Evolutionary conservation across 37 sponge, comb jelly and placozoan species (phyloP).

Genomic region (Spongilla lacustris): DNA sequence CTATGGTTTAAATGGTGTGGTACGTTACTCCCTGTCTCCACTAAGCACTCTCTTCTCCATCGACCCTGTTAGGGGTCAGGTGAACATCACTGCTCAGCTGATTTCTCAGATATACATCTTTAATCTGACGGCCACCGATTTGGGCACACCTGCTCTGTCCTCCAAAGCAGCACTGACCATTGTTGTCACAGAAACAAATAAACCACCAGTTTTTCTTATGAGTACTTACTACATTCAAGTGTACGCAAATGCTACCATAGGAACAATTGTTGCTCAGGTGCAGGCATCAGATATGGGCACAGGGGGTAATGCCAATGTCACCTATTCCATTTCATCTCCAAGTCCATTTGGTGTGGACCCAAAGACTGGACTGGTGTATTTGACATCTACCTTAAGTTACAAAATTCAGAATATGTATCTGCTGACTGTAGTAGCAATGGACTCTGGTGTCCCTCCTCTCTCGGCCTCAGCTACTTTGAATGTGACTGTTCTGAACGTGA

Average conservation of each 20-base stretch:
- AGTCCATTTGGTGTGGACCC: conserved; percentile 64
- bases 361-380: conserved; percentile 51
- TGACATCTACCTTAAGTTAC: conserved; percentile 47
- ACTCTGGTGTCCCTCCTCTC: conserved; percentile 56
- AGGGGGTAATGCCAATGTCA: conserved; percentile 36
- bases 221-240: conserved; percentile 22
- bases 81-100: conserved; percentile 31
- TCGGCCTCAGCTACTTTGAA: conserved; percentile 13
- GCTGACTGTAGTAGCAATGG: conserved; percentile 63
- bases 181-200: conserved; percentile 60
- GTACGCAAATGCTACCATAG: conserved; percentile 24
- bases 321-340: neutral
- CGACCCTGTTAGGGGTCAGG: conserved; percentile 26
- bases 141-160: conserved; percentile 53
- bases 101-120: conserved; percentile 36
- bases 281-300: conserved; percentile 57
- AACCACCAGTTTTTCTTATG: conserved; percentile 38
- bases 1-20: conserved; percentile 20
- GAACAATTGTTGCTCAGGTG: conserved; percentile 24
- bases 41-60: conserved; percentile 11
- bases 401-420: conserved; percentile 40
- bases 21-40: conserved; percentile 38
- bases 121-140: conserved; percentile 53
- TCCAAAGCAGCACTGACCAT: conserved; percentile 30
- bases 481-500: conserved; percentile 48